Evolutionary conservation across 1,140 invertebrate genomes (phyloP).

Genomic region (Lucilia sericata): DNA sequence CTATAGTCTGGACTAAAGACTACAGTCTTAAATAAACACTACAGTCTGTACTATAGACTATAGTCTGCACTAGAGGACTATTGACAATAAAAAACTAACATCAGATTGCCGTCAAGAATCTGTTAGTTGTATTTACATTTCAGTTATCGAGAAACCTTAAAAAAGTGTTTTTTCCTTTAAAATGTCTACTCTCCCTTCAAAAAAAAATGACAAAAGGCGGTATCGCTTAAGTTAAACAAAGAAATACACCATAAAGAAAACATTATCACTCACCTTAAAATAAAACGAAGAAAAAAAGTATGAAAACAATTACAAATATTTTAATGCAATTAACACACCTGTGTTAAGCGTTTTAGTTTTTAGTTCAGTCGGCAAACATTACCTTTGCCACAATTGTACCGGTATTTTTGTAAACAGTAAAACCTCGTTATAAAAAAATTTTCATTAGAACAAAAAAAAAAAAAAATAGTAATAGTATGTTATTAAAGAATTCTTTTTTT

Average conservation of each 20-base stretch:
- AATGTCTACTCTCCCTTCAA: background rate
- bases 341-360: conserved; percentile 3
- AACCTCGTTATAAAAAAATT: too few relatives aligned
- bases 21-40: too few relatives aligned
- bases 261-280: background rate
- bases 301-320: conserved; percentile 39
- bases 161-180: background rate
- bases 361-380: background rate
- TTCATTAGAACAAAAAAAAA: too few relatives aligned
- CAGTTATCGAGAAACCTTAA: background rate
- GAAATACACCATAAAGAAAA: too few relatives aligned
- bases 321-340: conserved; percentile 42
- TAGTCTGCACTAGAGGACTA: too few relatives aligned
- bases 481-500: too few relatives aligned
- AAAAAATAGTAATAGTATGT: too few relatives aligned
- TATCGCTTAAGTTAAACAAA: background rate
- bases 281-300: background rate
- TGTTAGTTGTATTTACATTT: background rate
- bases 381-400: background rate
- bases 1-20: too few relatives aligned
- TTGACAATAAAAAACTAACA: too few relatives aligned
- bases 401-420: background rate
- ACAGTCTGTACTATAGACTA: too few relatives aligned
- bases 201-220: background rate
- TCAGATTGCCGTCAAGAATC: too few relatives aligned